Percentiles rank a stretch among this genome's conserved stretches.
Conservation (phyloP, 2,113 vertebrate genomes). For the Microcebus jonahi region DNA sequence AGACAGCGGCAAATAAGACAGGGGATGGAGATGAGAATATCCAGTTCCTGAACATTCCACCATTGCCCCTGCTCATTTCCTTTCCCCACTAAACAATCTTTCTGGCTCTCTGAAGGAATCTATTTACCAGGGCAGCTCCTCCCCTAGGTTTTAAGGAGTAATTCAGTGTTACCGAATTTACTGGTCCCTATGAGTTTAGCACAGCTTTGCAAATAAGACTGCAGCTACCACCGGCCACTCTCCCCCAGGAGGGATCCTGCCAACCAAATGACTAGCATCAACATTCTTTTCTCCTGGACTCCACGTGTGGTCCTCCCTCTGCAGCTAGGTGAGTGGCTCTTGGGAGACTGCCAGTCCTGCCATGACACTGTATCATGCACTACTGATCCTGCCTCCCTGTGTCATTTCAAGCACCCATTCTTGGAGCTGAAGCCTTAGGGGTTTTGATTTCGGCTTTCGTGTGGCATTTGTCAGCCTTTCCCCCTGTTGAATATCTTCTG, state of each 20-base stretch:
- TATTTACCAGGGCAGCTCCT: neutral
- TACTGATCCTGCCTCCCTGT: rapidly evolving
- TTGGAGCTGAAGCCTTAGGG: neutral
- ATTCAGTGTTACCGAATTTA: conserved; percentile 3
- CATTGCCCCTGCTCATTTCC: neutral
- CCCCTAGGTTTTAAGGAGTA: neutral
- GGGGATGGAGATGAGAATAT: neutral
- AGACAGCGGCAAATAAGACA: neutral
- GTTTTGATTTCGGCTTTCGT: conserved; percentile 10
- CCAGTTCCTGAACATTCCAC: neutral
- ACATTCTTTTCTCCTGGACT: neutral
- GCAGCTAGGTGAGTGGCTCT: neutral
- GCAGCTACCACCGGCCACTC: neutral
- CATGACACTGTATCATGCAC: neutral
- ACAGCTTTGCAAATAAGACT: neutral
- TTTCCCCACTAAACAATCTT: neutral
- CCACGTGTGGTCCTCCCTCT: neutral
- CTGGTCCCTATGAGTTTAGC: neutral
- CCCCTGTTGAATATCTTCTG: neutral
- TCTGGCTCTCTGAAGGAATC: neutral
- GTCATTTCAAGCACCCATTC: neutral
- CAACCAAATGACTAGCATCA: neutral
- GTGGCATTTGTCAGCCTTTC: conserved; percentile 27
- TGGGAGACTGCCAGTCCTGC: neutral
- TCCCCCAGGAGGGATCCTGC: neutral